These are phyloP conservation scores for Dasysyrphus tricinctus DNA, from an alignment of 2,888 invertebrate species.

Conservation along the genomic window DNA sequence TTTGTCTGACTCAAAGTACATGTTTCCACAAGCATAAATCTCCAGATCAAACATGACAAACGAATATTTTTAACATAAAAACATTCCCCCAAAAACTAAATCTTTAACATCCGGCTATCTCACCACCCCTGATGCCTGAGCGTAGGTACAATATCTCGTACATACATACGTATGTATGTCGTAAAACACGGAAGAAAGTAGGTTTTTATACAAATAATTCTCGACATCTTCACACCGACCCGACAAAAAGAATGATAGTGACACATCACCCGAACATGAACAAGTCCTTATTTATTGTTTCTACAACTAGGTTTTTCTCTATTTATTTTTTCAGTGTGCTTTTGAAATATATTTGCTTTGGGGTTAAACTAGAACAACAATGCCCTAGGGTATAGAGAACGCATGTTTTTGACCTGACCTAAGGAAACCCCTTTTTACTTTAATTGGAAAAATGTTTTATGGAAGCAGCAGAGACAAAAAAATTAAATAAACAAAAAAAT, in stretches of 20 bases:
- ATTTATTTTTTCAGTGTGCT: not conserved
- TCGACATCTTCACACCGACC: constrained; percentile 16
- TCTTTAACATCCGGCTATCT: not conserved
- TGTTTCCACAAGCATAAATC: constrained; percentile 32
- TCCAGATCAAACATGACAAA: constrained; percentile 39
- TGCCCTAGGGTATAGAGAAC: constrained; percentile 56
- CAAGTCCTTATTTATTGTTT: constrained; percentile 51
- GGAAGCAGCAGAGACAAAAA: constrained; percentile 7
- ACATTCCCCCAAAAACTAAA: constrained; percentile 15
- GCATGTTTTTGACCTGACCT: constrained; percentile 73
- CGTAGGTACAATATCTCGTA: not conserved
- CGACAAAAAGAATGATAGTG: constrained; percentile 53
- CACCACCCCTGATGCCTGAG: not conserved
- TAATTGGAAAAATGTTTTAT: constrained; percentile 57
- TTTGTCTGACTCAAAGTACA: constrained; percentile 34
- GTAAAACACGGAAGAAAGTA: constrained; percentile 21
- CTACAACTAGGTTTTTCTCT: not conserved
- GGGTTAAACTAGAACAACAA: constrained; percentile 69
- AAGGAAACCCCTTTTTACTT: constrained; percentile 58
- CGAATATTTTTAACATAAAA: constrained; percentile 28
- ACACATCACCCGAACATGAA: constrained; percentile 56
- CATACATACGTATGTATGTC: not conserved
- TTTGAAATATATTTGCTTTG: constrained; percentile 48
- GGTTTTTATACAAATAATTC: constrained; percentile 17
- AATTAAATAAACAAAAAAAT: not conserved